A percentile compares a stretch with the other conserved stretches of the same genome.
These are phyloP conservation scores for Crypturellus undulatus DNA, from an alignment of 2,113 vertebrate genomes.

Conservation along the genomic window DNA sequence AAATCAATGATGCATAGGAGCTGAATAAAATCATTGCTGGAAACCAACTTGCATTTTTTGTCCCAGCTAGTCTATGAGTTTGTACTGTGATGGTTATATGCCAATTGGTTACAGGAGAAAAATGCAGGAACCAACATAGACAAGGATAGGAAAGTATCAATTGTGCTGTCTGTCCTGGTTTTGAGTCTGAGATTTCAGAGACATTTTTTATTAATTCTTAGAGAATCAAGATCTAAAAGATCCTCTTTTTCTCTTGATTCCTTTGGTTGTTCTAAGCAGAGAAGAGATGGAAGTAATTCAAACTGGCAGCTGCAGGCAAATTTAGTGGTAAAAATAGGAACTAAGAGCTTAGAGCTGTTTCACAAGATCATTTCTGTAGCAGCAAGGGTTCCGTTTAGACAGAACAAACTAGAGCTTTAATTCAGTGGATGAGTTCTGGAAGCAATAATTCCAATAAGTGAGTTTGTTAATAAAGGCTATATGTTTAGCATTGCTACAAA, in stretches of 20 bases:
- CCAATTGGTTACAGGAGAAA: neutral
- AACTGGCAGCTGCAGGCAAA: constrained; percentile 79
- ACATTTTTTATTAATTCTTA: neutral
- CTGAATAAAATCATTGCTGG: constrained; percentile 14
- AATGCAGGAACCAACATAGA: rapidly evolving
- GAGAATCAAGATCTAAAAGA: neutral
- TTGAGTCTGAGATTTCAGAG: neutral
- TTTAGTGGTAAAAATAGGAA: constrained; percentile 81
- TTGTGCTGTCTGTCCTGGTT: neutral
- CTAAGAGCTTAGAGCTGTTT: constrained; percentile 73
- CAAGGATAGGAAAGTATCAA: neutral
- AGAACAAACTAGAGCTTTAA: constrained; percentile 63
- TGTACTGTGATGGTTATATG: neutral
- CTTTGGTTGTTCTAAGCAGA: constrained; percentile 41
- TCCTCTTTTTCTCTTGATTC: neutral
- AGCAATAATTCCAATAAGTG: constrained; percentile 71
- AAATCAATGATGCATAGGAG: neutral
- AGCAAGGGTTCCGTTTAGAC: constrained; percentile 72
- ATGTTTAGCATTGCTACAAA: constrained; percentile 7
- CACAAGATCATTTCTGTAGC: constrained; percentile 68
- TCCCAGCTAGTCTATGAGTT: constrained; percentile 6
- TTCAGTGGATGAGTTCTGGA: constrained; percentile 64
- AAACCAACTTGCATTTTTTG: constrained; percentile 5
- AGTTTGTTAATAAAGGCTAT: constrained; percentile 45
- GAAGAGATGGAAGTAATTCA: constrained; percentile 79